These are phyloP conservation scores for Sylvilagus floridanus DNA, from an alignment of 2,797 vertebrate species.

Conservation along the genomic window DNA sequence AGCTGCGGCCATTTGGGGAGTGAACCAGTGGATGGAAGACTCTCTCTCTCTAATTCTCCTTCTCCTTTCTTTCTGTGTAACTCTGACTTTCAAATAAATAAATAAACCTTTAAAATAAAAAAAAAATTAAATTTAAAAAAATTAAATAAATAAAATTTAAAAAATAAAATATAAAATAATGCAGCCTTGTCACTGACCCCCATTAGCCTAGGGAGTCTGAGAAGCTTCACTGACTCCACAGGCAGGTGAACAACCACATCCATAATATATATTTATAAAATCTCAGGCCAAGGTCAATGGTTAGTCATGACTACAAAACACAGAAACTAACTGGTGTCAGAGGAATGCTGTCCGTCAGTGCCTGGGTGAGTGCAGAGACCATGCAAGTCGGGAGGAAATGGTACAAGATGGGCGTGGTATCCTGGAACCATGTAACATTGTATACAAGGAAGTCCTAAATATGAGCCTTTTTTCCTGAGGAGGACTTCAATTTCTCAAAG, in stretches of 20 bases:
- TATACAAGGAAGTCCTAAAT: conserved; percentile 35
- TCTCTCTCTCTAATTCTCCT: no score
- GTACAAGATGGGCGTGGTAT: not conserved
- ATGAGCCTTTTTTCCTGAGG: not conserved
- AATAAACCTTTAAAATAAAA: no score
- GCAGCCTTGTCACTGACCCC: not conserved
- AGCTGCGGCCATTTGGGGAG: no score
- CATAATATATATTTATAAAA: not conserved
- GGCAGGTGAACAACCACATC: conserved; percentile 9
- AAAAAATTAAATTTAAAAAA: no score
- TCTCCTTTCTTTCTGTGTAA: no score
- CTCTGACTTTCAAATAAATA: no score
- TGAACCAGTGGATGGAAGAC: no score
- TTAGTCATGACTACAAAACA: not conserved
- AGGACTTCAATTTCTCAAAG: conserved; percentile 43
- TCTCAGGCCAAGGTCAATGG: not conserved
- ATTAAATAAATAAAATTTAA: no score
- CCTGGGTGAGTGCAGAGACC: not conserved
- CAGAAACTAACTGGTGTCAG: not conserved
- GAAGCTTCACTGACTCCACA: not conserved
- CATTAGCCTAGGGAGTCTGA: conserved; percentile 16
- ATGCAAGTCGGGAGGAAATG: not conserved
- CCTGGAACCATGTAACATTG: not conserved
- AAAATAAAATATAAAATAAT: no score
- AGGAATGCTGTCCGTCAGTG: not conserved